Conservation (phyloP, 2,888 invertebrate genomes). For the Drosophila bunnanda region DNA sequence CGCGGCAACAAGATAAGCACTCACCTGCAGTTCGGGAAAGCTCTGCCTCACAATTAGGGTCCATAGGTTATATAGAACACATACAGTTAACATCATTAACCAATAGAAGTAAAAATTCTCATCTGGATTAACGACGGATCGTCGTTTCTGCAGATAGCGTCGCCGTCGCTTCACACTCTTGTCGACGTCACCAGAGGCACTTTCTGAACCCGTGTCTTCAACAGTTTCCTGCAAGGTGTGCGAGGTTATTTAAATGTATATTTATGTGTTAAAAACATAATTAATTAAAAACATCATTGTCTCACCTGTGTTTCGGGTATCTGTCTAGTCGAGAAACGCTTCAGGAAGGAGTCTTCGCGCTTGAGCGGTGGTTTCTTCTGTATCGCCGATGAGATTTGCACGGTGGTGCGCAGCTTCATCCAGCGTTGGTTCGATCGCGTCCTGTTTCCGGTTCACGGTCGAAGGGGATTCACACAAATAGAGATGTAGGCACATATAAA, state of each 20-base stretch:
- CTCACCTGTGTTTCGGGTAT: slow-evolving; percentile 92
- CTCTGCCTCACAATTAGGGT: slow-evolving; percentile 97
- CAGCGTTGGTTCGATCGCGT: slow-evolving; percentile 97
- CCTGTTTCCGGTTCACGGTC: slow-evolving; percentile 85
- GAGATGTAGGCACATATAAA: background rate
- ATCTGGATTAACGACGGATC: slow-evolving; percentile 96
- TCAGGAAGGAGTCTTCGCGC: slow-evolving; percentile 96
- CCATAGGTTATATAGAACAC: slow-evolving; percentile 98
- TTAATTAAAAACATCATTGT: too few species aligned
- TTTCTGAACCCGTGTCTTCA: slow-evolving; percentile 90
- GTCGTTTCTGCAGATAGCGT: slow-evolving; percentile 89
- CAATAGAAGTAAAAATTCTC: slow-evolving; percentile 98
- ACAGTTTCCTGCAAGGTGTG: slow-evolving; percentile 88
- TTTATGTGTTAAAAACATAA: too few species aligned
- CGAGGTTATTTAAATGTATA: too few species aligned
- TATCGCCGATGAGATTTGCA: slow-evolving; percentile 95
- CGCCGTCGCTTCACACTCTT: slow-evolving; percentile 87
- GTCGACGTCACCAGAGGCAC: slow-evolving; percentile 87
- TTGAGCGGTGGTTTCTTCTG: slow-evolving; percentile 96
- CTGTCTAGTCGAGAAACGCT: slow-evolving; percentile 96
- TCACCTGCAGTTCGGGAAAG: slow-evolving; percentile 93
- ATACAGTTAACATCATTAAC: slow-evolving; percentile 94
- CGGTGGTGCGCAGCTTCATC: slow-evolving; percentile 97
- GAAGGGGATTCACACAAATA: background rate
- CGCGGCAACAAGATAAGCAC: slow-evolving; percentile 19